Conservation (phyloP, 2,888 invertebrate genomes). For the Atrina japonica region DNA sequence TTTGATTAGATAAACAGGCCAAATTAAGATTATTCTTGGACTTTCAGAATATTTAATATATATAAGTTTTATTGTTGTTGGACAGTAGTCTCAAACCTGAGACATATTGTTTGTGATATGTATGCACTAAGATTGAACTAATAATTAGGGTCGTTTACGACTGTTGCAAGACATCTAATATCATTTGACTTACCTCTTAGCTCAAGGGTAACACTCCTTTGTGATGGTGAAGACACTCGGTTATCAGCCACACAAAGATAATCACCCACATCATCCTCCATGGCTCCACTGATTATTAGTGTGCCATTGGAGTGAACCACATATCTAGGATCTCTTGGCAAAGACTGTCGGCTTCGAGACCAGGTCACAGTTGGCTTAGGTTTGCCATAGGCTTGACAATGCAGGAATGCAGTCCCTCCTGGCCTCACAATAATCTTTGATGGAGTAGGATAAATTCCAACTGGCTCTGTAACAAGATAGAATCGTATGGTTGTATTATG, state of each 20-base stretch:
- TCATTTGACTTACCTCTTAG: conserved; percentile 94
- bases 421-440: conserved; percentile 67
- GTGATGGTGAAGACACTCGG: conserved; percentile 86
- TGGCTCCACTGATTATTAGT: conserved; percentile 86
- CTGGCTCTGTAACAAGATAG: conserved; percentile 59
- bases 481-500: no score
- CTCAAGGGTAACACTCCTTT: conserved; percentile 85
- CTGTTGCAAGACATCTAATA: no score
- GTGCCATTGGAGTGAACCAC: conserved; percentile 83
- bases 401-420: conserved; percentile 70
- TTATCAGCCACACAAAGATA: conserved; percentile 93
- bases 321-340: conserved; percentile 52
- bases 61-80: no score
- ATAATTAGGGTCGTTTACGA: no score
- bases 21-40: no score
- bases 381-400: conserved; percentile 74
- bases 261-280: conserved; percentile 87
- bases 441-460: conserved; percentile 70
- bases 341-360: conserved; percentile 55
- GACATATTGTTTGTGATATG: no score
- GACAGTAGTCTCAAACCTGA: no score
- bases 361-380: conserved; percentile 72
- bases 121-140: no score
- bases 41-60: no score
- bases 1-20: no score